Percentiles rank a stretch among this genome's conserved stretches.
Evolutionary conservation across 2,888 invertebrate genomes (phyloP).

Genomic region (Leptogaster cylindrica): DNA sequence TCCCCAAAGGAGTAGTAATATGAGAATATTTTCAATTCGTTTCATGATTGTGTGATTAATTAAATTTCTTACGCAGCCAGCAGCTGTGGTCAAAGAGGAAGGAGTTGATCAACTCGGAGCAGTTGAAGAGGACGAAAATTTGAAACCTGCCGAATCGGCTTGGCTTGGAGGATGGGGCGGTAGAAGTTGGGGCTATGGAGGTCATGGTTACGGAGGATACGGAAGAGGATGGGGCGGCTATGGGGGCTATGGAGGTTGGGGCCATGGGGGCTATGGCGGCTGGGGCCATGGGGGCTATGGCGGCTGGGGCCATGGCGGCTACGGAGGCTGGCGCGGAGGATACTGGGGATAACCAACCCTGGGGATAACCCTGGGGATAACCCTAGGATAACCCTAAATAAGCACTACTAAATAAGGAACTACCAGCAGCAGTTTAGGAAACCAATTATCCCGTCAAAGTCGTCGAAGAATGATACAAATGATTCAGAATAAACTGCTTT

Average conservation of each 20-base stretch:
- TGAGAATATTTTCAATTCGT: neutral
- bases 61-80: constrained; percentile 12
- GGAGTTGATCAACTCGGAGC: neutral
- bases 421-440: no score
- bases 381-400: no score
- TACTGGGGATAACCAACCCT: no score
- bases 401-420: no score
- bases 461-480: no score
- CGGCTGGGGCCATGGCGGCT: neutral
- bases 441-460: no score
- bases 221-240: neutral
- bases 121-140: constrained; percentile 1
- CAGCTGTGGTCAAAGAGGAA: neutral
- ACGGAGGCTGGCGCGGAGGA: neutral
- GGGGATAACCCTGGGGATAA: no score
- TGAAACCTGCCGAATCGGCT: constrained; percentile 8
- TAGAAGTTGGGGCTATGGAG: constrained; percentile 1
- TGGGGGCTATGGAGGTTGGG: constrained; percentile 17
- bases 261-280: neutral
- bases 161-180: constrained; percentile 14
- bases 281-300: neutral
- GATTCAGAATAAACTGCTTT: no score
- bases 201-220: neutral
- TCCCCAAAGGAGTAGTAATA: constrained; percentile 1
- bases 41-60: constrained; percentile 4